Conservation (phyloP, 2,113 vertebrate genomes). For the Nymphicus hollandicus region DNA sequence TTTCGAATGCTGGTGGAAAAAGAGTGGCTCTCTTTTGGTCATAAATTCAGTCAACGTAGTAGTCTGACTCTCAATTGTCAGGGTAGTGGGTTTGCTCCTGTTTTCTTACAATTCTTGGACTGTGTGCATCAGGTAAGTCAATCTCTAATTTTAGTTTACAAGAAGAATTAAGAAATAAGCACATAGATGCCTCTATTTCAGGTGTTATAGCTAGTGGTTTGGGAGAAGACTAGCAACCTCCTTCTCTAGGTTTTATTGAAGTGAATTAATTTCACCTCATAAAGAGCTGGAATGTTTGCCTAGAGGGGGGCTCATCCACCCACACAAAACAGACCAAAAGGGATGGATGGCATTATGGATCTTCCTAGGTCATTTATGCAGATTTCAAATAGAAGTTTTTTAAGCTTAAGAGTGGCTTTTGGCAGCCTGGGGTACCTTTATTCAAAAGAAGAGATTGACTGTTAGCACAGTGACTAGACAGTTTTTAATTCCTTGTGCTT, state of each 20-base stretch:
- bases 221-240: neutral
- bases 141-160: neutral
- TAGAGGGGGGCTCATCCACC: neutral
- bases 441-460: neutral
- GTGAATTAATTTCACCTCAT: neutral
- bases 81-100: slow-evolving; percentile 90
- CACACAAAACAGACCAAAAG: neutral
- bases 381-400: neutral
- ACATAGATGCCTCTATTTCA: neutral
- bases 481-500: neutral
- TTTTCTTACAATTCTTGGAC: slow-evolving; percentile 96
- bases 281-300: neutral
- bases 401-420: neutral
- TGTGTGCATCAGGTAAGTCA: slow-evolving; percentile 93
- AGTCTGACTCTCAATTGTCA: slow-evolving; percentile 88
- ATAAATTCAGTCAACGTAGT: slow-evolving; percentile 95
- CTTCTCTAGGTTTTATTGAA: neutral
- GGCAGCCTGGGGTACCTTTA: neutral
- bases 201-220: neutral
- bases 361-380: neutral
- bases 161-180: neutral
- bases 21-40: slow-evolving; percentile 97
- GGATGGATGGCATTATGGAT: neutral
- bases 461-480: neutral
- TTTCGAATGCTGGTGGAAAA: slow-evolving; percentile 95